phyloP scores from a whole-genome alignment of 2,888 invertebrate species.

The Oscheius onirici region DNA sequence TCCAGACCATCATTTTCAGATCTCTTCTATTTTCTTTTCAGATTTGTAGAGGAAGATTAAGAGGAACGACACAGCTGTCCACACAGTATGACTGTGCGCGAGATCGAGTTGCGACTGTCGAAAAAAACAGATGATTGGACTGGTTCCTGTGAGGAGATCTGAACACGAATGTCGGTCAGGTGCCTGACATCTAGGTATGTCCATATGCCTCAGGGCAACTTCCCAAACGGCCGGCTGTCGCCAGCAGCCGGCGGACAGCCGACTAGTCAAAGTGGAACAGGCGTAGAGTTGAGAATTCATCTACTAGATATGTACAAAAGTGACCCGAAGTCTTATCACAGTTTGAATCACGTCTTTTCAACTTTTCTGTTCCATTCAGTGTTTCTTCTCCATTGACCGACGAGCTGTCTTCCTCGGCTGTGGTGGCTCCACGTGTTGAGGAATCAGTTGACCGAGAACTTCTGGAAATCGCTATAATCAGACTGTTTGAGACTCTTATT shows the following conservation, averaged over 20 bases:
- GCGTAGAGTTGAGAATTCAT: conserved; percentile 21
- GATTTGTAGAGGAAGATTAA: conserved; percentile 1
- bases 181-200: neutral
- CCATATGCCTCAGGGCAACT: conserved; percentile 19
- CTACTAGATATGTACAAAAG: conserved; percentile 24
- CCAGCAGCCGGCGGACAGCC: conserved; percentile 27
- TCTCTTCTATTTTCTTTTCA: neutral
- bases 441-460: conserved; percentile 16
- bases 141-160: conserved; percentile 1
- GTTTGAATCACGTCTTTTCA: neutral
- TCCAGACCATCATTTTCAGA: neutral
- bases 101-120: neutral
- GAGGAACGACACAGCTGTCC: conserved; percentile 21
- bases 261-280: conserved; percentile 7
- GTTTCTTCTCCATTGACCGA: conserved; percentile 45
- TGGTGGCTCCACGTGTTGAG: conserved; percentile 4
- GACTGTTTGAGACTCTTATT: neutral
- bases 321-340: conserved; percentile 16
- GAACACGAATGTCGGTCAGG: neutral
- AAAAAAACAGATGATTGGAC: conserved; percentile 19
- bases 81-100: conserved; percentile 22
- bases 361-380: conserved; percentile 14
- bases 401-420: conserved; percentile 20
- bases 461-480: conserved; percentile 22
- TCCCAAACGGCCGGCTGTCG: conserved; percentile 28